These are phyloP conservation scores for Vespertilio murinus DNA, from an alignment of 2,797 vertebrate species.

Conservation along the genomic window DNA sequence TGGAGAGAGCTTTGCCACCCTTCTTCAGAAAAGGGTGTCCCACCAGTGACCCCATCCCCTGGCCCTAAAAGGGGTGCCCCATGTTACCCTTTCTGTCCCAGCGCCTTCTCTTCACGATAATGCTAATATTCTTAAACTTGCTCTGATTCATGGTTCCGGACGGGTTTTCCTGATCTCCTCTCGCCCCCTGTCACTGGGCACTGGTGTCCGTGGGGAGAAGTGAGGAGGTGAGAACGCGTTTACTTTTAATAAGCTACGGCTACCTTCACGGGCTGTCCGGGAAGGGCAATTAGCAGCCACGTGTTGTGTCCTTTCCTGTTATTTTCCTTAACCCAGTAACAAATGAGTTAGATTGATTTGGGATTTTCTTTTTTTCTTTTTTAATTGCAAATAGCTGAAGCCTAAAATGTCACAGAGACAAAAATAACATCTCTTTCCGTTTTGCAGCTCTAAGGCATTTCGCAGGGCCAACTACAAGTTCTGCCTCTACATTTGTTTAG, in stretches of 20 bases:
- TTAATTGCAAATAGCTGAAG: constrained; percentile 59
- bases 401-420: constrained; percentile 71
- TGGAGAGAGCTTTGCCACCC: not conserved
- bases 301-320: constrained; percentile 36
- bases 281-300: constrained; percentile 38
- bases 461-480: constrained; percentile 31
- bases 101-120: not conserved
- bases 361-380: constrained; percentile 66
- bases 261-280: not conserved
- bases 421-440: constrained; percentile 75
- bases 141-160: not conserved
- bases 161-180: not conserved
- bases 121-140: not conserved
- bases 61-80: not conserved
- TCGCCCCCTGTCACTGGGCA: not conserved
- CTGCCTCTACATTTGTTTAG: constrained; percentile 38
- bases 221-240: not conserved
- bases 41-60: not conserved
- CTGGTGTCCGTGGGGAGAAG: not conserved
- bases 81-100: not conserved
- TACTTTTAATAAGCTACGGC: constrained; percentile 25
- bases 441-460: constrained; percentile 53
- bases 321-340: constrained; percentile 28
- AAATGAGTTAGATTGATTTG: constrained; percentile 25
- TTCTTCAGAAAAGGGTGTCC: not conserved